These are phyloP conservation scores for Corythoichthys haematopterus DNA, from an alignment of 2,113 vertebrate genomes.

Conservation along the genomic window DNA sequence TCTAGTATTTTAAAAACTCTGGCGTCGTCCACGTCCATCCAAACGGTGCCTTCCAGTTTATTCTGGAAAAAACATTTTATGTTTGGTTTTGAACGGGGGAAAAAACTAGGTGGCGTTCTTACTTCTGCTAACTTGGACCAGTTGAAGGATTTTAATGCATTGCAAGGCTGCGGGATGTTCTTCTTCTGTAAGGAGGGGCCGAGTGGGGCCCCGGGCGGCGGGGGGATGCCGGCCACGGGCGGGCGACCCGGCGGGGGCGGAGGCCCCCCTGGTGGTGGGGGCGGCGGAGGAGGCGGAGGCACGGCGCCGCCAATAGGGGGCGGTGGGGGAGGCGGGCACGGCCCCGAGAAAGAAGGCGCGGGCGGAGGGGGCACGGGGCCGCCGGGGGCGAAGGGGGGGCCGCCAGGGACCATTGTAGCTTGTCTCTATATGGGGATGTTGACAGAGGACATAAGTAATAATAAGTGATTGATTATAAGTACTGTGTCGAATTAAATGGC, in stretches of 20 bases:
- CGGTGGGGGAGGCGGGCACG: conserved; percentile 74
- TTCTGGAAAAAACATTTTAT: conserved; percentile 70
- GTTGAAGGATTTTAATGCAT: conserved; percentile 97
- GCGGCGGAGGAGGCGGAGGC: conserved; percentile 78
- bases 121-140: conserved; percentile 96
- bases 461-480: neutral
- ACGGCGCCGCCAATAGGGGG: conserved; percentile 71
- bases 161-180: conserved; percentile 87
- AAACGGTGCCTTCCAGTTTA: conserved; percentile 90
- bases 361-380: conserved; percentile 71
- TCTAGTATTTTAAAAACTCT: conserved; percentile 93
- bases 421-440: conserved; percentile 74
- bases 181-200: conserved; percentile 84
- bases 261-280: conserved; percentile 79
- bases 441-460: neutral
- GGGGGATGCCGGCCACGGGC: conserved; percentile 75
- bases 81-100: neutral
- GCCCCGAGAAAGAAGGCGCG: conserved; percentile 38
- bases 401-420: conserved; percentile 77
- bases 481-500: too few relatives aligned
- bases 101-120: conserved; percentile 29
- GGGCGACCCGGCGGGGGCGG: conserved; percentile 81
- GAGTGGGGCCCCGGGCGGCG: conserved; percentile 82
- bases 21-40: conserved; percentile 87
- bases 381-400: conserved; percentile 77